Base-by-base conservation (phyloP, 2,797 vertebrate species). In the Rhinogobio ventralis region DNA sequence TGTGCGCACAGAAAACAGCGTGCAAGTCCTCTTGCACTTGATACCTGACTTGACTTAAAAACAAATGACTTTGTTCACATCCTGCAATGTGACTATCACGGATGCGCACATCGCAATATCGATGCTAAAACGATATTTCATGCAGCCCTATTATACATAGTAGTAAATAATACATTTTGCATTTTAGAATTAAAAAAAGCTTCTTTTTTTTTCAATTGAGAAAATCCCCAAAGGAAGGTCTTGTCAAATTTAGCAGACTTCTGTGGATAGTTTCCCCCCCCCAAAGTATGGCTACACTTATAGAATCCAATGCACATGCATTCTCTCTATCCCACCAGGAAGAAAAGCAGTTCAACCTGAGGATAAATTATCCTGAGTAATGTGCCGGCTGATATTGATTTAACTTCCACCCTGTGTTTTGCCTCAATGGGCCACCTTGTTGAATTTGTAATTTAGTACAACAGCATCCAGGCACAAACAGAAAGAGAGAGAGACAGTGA, bases 381-480 rank as follows among this genome's bases (percentile, higher is more conserved):
- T 68, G 77, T 69, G 75, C 53, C 20, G 87, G 81, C 77, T 64
- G 81, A 80, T 89, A 89, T 89, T 88, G 89, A 89, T 89, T 87
- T 85, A 66, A 75, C 77, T 82, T 83, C 81, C 82, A 51, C 69
- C 80, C 51, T 83, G 83, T 87, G 85, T 89, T 85, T 85, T 88
- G 88, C 83, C 85, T 85, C 85, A 86, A 84, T 80, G 45, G 39
- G 77, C 80, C 88, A 86, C 83, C 88, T 81, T 89, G 88, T 88
- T 89, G 83, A 87, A 87, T 87, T 62, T 85, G 87, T 85, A 87
- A 90, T 90, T 89, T 86, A 89, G 86, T 85, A 84, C 86, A 64
- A 85, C 36, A 66, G 79, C 82, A 84, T 81, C 85, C 72, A 86
- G 76, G 80, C 42, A 57, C 30, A 74, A 74, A 86, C 53, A 83